These are phyloP conservation scores for Leptinotarsa texana DNA, from an alignment of 1,140 invertebrate species.

Conservation along the genomic window DNA sequence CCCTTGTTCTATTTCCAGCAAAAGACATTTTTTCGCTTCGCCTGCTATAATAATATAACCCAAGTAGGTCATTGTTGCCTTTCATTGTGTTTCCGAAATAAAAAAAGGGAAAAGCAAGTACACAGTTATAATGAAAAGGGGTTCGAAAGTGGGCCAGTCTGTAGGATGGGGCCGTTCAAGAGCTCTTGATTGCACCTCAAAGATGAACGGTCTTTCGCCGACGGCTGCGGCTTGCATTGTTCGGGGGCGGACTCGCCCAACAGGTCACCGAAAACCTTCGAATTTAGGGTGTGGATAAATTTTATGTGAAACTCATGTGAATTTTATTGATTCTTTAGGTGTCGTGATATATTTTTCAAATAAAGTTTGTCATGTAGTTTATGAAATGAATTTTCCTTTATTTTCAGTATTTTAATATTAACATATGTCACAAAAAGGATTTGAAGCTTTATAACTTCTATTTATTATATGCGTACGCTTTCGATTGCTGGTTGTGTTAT, in stretches of 20 bases:
- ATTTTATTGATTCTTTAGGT: too few species aligned
- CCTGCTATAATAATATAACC: not conserved
- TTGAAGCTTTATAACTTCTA: too few species aligned
- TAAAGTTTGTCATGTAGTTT: too few species aligned
- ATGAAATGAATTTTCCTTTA: too few species aligned
- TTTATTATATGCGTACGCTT: too few species aligned
- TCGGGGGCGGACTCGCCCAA: not conserved
- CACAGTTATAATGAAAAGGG: slow-evolving; percentile 3
- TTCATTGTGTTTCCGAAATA: not conserved
- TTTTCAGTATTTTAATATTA: too few species aligned
- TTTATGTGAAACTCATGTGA: too few species aligned
- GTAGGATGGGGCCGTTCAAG: not conserved
- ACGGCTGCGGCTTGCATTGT: not conserved
- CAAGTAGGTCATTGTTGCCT: slow-evolving; percentile 5
- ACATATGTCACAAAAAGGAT: too few species aligned
- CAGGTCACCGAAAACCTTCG: too few species aligned
- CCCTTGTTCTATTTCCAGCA: not conserved
- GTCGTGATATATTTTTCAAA: too few species aligned
- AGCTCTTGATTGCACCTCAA: slow-evolving; percentile 7
- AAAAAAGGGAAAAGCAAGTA: not conserved
- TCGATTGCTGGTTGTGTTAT: too few species aligned
- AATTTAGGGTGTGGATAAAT: too few species aligned
- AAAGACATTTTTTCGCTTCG: not conserved
- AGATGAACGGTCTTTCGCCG: not conserved
- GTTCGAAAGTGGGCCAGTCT: not conserved